Conservation (phyloP, 2,888 invertebrate species). For the Melinaea marsaeus region DNA sequence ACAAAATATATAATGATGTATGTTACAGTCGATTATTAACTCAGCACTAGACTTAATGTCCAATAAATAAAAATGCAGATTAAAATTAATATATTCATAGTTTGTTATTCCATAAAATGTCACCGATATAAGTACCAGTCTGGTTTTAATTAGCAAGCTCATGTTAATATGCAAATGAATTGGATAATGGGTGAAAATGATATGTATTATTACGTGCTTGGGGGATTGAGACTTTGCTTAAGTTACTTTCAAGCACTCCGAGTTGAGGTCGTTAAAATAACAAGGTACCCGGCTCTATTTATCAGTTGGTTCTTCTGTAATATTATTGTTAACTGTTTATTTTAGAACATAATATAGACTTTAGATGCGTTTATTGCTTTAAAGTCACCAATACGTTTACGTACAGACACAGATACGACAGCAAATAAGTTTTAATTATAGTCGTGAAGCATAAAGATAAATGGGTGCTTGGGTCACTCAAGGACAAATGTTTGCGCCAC, state of each 20-base stretch:
- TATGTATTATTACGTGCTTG: constrained; percentile 22
- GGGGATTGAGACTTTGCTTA: constrained; percentile 1
- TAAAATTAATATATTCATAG: constrained; percentile 31
- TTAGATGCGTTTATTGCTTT: constrained; percentile 8
- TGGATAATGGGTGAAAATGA: constrained; percentile 29
- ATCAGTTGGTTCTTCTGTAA: neutral
- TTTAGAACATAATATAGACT: neutral
- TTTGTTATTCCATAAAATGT: constrained; percentile 24
- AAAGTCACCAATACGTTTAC: constrained; percentile 14
- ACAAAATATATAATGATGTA: no score
- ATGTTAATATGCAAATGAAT: constrained; percentile 28
- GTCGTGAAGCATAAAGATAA: constrained; percentile 26
- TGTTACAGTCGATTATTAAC: no score
- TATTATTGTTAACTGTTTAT: neutral
- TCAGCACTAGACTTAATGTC: neutral
- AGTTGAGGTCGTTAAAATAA: neutral
- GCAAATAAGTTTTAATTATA: constrained; percentile 17
- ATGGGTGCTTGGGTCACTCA: constrained; percentile 21
- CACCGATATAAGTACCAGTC: constrained; percentile 22
- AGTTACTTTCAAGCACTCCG: neutral
- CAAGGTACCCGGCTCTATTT: neutral
- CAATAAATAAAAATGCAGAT: constrained; percentile 25
- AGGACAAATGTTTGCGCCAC: constrained; percentile 12
- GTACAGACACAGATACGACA: constrained; percentile 19
- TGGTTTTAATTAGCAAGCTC: constrained; percentile 31